Conservation (phyloP, 2,797 vertebrate species). For the Mormyrus hasselquistii region DNA sequence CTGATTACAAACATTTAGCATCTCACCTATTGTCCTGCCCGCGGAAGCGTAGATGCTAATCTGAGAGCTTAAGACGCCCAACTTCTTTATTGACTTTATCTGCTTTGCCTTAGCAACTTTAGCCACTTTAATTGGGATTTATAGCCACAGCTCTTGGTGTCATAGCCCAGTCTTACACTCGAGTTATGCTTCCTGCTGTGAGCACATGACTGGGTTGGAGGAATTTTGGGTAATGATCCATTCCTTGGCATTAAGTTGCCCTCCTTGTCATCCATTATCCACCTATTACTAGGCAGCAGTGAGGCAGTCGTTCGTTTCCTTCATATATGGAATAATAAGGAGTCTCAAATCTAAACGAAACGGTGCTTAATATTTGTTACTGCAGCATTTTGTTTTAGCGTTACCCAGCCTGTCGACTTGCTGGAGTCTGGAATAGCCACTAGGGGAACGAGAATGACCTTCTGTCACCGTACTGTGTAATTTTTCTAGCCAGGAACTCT, state of each 20-base stretch:
- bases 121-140: constrained; percentile 7
- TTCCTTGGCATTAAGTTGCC: neutral
- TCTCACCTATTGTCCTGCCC: neutral
- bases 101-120: constrained; percentile 7
- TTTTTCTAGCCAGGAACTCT: neutral
- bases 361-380: neutral
- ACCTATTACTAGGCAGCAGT: neutral
- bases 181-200: neutral
- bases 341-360: neutral
- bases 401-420: neutral
- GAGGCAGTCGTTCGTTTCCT: neutral
- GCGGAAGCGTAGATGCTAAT: neutral
- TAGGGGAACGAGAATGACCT: neutral
- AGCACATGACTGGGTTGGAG: neutral
- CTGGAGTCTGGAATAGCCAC: neutral
- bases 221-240: neutral
- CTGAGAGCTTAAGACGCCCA: neutral
- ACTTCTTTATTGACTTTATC: neutral
- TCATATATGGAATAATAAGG: neutral
- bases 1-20: neutral
- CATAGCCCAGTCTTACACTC: neutral
- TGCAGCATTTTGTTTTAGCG: neutral
- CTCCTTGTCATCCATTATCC: neutral
- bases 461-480: neutral
- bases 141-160: neutral